phyloP scores from a whole-genome alignment of 2,113 vertebrate genomes.

The Ploceus nigricollis region DNA sequence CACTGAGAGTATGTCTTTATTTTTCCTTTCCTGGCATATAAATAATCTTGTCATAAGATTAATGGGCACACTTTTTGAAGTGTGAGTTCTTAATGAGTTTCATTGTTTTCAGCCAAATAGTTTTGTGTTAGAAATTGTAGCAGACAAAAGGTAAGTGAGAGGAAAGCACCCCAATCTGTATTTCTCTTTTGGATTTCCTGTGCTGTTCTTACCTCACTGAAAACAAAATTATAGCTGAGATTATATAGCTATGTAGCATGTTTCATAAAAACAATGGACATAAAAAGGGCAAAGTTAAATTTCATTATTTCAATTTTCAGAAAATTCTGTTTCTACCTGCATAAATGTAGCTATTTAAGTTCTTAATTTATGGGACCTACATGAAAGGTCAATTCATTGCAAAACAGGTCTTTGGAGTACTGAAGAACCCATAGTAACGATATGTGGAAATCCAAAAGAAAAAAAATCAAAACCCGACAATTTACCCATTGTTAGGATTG shows the following conservation, averaged over 20 bases:
- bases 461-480: fast-evolving
- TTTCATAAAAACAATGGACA: not conserved
- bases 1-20: not conserved
- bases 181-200: not conserved
- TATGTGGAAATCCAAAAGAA: not conserved
- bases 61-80: not conserved
- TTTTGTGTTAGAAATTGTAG: not conserved
- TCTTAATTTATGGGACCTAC: not conserved
- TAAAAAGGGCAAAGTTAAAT: not conserved
- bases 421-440: not conserved
- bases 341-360: not conserved
- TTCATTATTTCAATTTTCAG: not conserved
- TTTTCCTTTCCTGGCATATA: not conserved
- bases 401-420: not conserved
- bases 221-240: not conserved
- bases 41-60: not conserved
- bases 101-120: not conserved
- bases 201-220: not conserved
- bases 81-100: not conserved
- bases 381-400: not conserved
- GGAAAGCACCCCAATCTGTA: not conserved
- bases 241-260: not conserved
- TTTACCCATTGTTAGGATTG: not conserved
- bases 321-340: not conserved
- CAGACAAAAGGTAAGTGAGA: not conserved